Evolutionary conservation across 1,140 invertebrate species (phyloP).

Genomic region (Drosophila arizonae): DNA sequence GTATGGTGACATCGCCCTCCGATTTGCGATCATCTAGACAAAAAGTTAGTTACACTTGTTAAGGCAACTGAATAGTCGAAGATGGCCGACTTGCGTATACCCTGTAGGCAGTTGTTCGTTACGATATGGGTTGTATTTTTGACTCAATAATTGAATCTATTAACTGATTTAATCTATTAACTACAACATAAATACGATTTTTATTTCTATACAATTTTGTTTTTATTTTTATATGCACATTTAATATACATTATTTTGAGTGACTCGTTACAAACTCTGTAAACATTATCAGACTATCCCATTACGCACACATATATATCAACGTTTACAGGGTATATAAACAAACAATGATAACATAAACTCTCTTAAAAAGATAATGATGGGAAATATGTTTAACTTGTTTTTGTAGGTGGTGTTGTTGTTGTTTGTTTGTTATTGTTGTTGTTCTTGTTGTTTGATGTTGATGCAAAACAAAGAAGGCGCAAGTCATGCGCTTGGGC

Average conservation of each 20-base stretch:
- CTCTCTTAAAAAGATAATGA: constrained; percentile 40
- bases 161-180: too few relatives aligned
- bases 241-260: too few relatives aligned
- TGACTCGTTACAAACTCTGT: too few relatives aligned
- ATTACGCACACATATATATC: not conserved
- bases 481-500: constrained; percentile 75
- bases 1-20: constrained; percentile 73
- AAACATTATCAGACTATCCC: too few relatives aligned
- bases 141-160: too few relatives aligned
- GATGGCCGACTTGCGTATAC: not conserved
- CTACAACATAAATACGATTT: too few relatives aligned
- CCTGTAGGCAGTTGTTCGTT: not conserved
- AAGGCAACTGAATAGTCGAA: not conserved
- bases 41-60: constrained; percentile 64
- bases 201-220: too few relatives aligned
- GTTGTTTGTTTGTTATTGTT: not conserved
- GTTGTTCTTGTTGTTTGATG: constrained; percentile 12
- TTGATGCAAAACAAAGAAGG: constrained; percentile 69
- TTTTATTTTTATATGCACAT: too few relatives aligned
- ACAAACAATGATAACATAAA: constrained; percentile 19
- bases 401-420: constrained; percentile 15
- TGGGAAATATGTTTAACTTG: constrained; percentile 35
- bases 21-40: constrained; percentile 77
- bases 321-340: constrained; percentile 2
- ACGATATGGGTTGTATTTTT: not conserved